phyloP scores from a whole-genome alignment of 2,888 invertebrate species.

The Chloroclystis v-ata region DNA sequence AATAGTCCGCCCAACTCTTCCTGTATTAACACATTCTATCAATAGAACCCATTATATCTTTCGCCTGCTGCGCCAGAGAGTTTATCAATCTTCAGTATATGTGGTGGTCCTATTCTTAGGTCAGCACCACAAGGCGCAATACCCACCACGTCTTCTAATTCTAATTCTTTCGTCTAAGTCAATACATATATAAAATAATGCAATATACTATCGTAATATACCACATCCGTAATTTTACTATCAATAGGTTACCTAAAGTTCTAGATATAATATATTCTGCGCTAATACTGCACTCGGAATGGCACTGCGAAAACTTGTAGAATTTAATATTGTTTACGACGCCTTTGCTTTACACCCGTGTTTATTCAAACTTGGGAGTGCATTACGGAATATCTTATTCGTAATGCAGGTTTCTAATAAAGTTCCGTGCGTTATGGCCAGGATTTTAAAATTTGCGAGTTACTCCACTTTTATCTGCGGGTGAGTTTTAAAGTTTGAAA shows the following conservation, averaged over 20 bases:
- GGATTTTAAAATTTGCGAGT: slow-evolving; percentile 23
- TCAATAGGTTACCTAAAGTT: slow-evolving; percentile 1
- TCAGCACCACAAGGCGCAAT: no score
- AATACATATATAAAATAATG: no score
- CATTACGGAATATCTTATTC: slow-evolving; percentile 41
- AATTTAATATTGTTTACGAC: slow-evolving; percentile 72
- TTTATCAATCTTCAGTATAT: no score
- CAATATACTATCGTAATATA: no score
- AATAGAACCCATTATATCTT: no score
- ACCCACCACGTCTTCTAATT: no score
- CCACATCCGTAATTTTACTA: slow-evolving; percentile 2
- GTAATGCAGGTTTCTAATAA: slow-evolving; percentile 33
- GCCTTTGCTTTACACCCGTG: slow-evolving; percentile 65
- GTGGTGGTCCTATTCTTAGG: no score
- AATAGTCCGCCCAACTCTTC: no score
- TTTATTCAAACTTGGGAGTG: slow-evolving; percentile 52
- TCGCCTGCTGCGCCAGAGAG: no score
- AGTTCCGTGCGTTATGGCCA: slow-evolving; percentile 22
- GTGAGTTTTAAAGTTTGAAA: not conserved
- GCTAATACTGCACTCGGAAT: slow-evolving; percentile 51
- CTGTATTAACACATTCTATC: no score
- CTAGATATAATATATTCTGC: slow-evolving; percentile 43
- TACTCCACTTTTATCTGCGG: slow-evolving; percentile 9
- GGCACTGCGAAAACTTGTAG: slow-evolving; percentile 45
- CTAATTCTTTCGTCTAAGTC: no score